Conservation (phyloP, 2,113 vertebrate species). For the Grantiella picta region DNA sequence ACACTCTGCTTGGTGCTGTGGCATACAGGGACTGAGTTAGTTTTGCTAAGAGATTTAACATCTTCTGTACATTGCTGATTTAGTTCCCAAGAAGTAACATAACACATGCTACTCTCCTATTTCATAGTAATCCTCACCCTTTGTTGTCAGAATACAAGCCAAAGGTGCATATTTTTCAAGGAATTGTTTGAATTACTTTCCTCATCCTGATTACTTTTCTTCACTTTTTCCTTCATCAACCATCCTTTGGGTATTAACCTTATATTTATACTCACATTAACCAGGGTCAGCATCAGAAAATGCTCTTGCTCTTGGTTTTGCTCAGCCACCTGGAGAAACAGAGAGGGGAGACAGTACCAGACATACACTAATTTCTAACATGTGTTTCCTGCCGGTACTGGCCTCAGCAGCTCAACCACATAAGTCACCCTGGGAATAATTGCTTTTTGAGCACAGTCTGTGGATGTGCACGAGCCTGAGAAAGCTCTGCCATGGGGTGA, state of each 20-base stretch:
- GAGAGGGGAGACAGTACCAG: conserved; percentile 59
- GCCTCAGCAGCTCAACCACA: neutral
- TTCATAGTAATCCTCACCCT: conserved; percentile 32
- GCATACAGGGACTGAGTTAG: neutral
- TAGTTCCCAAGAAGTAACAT: conserved; percentile 17
- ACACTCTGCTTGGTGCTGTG: neutral
- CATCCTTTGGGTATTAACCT: conserved; percentile 54
- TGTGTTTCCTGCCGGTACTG: conserved; percentile 51
- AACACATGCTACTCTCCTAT: conserved; percentile 25
- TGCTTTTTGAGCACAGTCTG: neutral
- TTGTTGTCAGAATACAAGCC: conserved; percentile 50
- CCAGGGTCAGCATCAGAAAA: conserved; percentile 47
- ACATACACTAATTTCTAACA: conserved; percentile 57
- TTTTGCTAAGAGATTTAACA: neutral
- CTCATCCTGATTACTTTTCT: conserved; percentile 40
- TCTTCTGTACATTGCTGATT: conserved; percentile 1
- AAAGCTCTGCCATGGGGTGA: neutral
- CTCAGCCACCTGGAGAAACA: conserved; percentile 64
- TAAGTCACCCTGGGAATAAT: neutral
- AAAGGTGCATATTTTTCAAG: conserved; percentile 48
- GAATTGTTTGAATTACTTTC: conserved; percentile 49
- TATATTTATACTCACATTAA: conserved; percentile 44
- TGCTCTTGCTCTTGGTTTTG: conserved; percentile 28
- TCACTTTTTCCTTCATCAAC: conserved; percentile 46
- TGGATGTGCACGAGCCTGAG: neutral